A percentile compares a stretch with the other conserved stretches of the same genome.
These are phyloP conservation scores for Arenaria interpres DNA, from an alignment of 2,113 vertebrate genomes.

Conservation along the genomic window DNA sequence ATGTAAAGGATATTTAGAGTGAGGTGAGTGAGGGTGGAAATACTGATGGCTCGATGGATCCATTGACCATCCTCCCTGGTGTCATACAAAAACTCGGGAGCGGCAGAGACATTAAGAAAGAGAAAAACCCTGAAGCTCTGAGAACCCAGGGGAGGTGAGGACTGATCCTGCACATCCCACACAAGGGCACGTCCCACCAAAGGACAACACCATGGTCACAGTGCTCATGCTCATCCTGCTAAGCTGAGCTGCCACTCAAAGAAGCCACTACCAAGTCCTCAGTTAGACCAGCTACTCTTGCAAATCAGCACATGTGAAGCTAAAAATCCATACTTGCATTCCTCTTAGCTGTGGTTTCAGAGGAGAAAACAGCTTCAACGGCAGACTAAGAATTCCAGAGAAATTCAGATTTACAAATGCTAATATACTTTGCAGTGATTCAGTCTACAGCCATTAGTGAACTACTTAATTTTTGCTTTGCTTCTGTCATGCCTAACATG, in stretches of 20 bases:
- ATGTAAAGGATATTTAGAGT: accelerated
- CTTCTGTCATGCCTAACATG: not conserved
- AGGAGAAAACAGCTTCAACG: not conserved
- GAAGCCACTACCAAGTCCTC: not conserved
- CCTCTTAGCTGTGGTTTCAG: not conserved
- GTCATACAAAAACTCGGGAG: not conserved
- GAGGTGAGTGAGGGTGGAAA: not conserved
- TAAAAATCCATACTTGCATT: not conserved
- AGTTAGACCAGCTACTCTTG: not conserved
- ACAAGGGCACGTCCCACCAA: not conserved
- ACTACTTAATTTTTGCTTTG: not conserved
- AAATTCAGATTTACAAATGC: not conserved
- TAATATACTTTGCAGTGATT: not conserved
- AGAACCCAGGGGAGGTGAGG: accelerated
- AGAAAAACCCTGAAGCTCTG: not conserved
- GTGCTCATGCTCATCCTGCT: not conserved
- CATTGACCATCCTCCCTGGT: not conserved
- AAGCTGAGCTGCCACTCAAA: not conserved
- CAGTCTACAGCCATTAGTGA: not conserved
- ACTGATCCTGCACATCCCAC: accelerated
- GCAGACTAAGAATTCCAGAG: not conserved
- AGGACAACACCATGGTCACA: not conserved
- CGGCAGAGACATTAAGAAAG: not conserved
- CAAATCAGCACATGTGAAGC: not conserved
- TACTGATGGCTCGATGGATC: not conserved